Percentiles rank a stretch among this genome's conserved stretches.
These are phyloP conservation scores for Sapayoa aenigma DNA, from an alignment of 2,113 vertebrate species.

Conservation along the genomic window DNA sequence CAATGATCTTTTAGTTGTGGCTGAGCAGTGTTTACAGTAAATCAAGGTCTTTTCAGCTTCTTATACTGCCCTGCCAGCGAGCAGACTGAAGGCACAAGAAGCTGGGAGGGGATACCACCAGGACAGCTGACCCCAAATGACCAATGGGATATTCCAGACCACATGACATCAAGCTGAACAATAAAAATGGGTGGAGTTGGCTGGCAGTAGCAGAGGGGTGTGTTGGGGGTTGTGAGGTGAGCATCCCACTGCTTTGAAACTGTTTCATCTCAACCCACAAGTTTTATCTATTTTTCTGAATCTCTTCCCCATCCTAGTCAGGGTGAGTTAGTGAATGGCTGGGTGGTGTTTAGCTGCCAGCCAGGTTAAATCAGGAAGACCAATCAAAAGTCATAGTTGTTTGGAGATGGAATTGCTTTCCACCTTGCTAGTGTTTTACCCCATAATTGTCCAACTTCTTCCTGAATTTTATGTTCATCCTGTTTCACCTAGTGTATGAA, in stretches of 20 bases:
- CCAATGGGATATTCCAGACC: neutral
- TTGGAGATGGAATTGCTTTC: neutral
- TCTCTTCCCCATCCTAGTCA: accelerated
- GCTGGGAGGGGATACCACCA: neutral
- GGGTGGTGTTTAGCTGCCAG: neutral
- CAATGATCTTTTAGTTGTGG: neutral
- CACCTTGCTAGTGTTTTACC: neutral
- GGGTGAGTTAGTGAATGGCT: neutral
- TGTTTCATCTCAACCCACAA: neutral
- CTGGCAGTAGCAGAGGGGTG: neutral
- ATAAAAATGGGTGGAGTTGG: neutral
- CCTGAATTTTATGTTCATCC: neutral
- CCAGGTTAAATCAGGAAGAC: neutral
- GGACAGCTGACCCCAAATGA: neutral
- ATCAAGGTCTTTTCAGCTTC: neutral
- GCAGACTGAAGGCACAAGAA: neutral
- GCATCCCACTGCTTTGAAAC: neutral
- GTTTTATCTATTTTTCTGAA: neutral
- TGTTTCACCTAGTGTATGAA: neutral
- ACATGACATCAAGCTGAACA: neutral
- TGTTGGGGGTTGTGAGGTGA: neutral
- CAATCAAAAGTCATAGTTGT: neutral
- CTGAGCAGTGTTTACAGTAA: neutral
- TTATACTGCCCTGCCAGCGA: accelerated
- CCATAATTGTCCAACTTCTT: neutral